Evolutionary conservation across 1,140 invertebrate species (phyloP).

Genomic region (Popillia japonica): DNA sequence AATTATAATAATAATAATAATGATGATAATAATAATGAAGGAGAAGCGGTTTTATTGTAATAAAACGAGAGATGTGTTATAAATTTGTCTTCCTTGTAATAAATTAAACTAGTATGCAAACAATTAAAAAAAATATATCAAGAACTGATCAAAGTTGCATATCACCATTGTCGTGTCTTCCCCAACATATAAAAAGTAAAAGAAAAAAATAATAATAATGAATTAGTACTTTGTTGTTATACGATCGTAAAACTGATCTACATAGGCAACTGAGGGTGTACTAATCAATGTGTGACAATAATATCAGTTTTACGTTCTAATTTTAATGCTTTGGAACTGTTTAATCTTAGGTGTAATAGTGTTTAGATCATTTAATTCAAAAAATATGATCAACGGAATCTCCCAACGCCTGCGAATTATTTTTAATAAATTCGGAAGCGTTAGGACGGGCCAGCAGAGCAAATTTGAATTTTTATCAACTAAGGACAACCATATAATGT

Average conservation of each 20-base stretch:
- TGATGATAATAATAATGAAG: no score
- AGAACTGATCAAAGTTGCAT: conserved; percentile 36
- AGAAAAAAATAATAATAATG: no score
- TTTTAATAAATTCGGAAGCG: neutral
- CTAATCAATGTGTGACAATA: conserved; percentile 26
- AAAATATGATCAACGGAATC: neutral
- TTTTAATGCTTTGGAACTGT: conserved; percentile 4
- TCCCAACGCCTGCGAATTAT: neutral
- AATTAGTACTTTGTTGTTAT: conserved; percentile 2
- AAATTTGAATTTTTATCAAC: conserved; percentile 18
- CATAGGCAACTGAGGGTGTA: neutral
- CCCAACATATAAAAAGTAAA: conserved; percentile 19
- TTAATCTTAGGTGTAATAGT: conserved; percentile 5
- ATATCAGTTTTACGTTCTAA: conserved; percentile 34
- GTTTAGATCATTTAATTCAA: neutral
- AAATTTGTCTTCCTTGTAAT: conserved; percentile 37
- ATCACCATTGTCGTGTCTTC: conserved; percentile 40
- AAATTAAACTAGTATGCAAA: conserved; percentile 35
- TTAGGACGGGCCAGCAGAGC: neutral
- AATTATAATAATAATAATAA: no score
- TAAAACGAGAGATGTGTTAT: conserved; percentile 7
- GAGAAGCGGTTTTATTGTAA: conserved; percentile 1
- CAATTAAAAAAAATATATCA: conserved; percentile 7
- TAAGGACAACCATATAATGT: conserved; percentile 23
- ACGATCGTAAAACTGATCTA: conserved; percentile 17